Base-by-base conservation (phyloP, 2,888 invertebrate species). In the Suillia variegata region DNA sequence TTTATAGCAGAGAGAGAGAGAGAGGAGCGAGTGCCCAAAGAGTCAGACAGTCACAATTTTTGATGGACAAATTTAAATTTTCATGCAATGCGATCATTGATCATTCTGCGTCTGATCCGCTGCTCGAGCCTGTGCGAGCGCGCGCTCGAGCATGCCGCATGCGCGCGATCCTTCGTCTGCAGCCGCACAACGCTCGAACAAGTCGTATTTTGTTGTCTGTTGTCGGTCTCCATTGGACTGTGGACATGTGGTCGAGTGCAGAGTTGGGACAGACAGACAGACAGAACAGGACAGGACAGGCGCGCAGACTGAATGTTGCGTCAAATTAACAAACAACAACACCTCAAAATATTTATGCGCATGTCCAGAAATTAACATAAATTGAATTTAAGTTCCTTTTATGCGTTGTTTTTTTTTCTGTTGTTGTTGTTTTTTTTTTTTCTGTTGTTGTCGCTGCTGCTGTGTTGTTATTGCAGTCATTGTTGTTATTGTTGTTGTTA, bases 21-120 rank as follows among this genome's bases (percentile, higher is more conserved):
- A n/a, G n/a, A n/a, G n/a, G n/a, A n/a, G n/a, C n/a, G n/a, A n/a
- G n/a, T n/a, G n/a, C n/a, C n/a, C n/a, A n/a, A n/a, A n/a, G n/a
- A n/a, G n/a, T n/a, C 17, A 13, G 17, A 17, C 45, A 45, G 45
- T 45, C 45, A 20, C 45, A 45, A 20, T 18, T 26, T 45, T 60
- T 58, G 62, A 63, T 65, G 67, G 73, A 72, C 75, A 72, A 72
- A 75, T 72, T 72, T 72, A 75, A 75, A 72, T 72, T 75, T 72
- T 74, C 72, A 72, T 72, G 72, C 71, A 75, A 75, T 73, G 63
- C 74, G 74, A 75, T 74, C 72, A 72, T 72, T 72, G 75, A 72
- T 72, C 72, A 75, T 67, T 33, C 57, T 15, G 31, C n/a, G 26
- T 26, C 26, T 26, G 26, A 6, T 26, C 5, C 6, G 38, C 38